These are phyloP conservation scores for Tapirus indicus DNA, from an alignment of 2,797 vertebrate genomes.

Conservation along the genomic window DNA sequence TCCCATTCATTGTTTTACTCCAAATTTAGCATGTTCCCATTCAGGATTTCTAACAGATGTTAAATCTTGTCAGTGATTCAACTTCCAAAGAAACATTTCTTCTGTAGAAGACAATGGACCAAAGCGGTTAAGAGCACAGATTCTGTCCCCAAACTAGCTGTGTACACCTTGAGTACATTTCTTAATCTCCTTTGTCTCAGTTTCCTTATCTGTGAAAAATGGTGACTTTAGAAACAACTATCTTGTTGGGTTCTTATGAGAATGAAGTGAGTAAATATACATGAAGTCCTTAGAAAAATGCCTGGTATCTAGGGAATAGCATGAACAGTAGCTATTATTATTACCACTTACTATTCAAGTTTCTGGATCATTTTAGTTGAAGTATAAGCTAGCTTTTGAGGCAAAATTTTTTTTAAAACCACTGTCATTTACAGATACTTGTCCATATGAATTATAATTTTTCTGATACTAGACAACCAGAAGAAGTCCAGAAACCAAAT, in stretches of 20 bases:
- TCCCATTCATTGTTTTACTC: not conserved
- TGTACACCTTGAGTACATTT: not conserved
- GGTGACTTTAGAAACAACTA: not conserved
- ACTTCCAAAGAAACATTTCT: slow-evolving; percentile 1
- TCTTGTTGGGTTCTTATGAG: not conserved
- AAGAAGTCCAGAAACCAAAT: slow-evolving; percentile 42
- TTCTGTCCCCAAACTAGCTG: not conserved
- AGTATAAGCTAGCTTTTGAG: slow-evolving; percentile 8
- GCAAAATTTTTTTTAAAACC: not conserved
- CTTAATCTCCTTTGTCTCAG: not conserved
- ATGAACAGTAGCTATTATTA: not conserved
- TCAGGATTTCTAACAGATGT: slow-evolving; percentile 7
- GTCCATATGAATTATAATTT: slow-evolving; percentile 8
- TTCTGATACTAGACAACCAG: not conserved
- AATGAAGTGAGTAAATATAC: slow-evolving; percentile 31
- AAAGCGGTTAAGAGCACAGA: not conserved
- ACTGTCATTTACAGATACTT: not conserved
- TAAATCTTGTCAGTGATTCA: not conserved
- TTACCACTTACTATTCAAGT: not conserved
- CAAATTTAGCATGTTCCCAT: not conserved
- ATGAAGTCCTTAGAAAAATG: not conserved
- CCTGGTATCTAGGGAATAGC: not conserved
- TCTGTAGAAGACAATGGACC: not conserved
- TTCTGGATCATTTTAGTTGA: not conserved
- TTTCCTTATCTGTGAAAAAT: slow-evolving; percentile 35